Evolutionary conservation across 2,113 vertebrate species (phyloP), one percentile per base, ranked within the genome.

Genomic region (Alouatta palliata): DNA sequence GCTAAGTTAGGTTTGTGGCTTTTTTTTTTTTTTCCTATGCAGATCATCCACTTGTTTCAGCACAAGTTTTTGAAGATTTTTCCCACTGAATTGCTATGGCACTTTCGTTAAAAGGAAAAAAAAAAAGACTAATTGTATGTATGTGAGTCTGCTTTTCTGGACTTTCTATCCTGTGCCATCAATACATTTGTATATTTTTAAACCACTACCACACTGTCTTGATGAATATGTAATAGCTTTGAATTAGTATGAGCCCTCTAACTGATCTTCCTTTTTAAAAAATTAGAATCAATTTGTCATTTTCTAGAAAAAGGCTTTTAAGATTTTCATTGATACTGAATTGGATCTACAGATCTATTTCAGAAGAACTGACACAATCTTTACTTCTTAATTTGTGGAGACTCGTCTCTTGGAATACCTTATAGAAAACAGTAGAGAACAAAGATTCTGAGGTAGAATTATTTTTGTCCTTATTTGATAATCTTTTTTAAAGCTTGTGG

Each of bases 211-310:
- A 87, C 35, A 27, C 1, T 88, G 9, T 45, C 14, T 47, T 71
- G 21, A 94, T 86, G 56, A 66, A 87, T 19, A 84, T 19, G 58
- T 43, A 87, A 90, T 32, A 61, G 20, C 27, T 94, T 95, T 81
- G 21, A 93, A 80, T 93, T 77, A 75, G 19, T 84, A 14, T 73
- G 25, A 87, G 20, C 61, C 40, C 40, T 94, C 80, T 73, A 77
- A 94, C 5, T 82, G 21, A 95, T 71, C 88, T 37, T 95, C 52
- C 45, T 87, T 91, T 91, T 83, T 47, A 45, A 83, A 94, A 77
- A 66, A 76, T 95, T 94, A 87, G 10, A 37, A 95, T 87, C 40
- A 73, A 52, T 49, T 8, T 89, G 14, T 85, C 82, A 79, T 9
- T 61, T 94, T 81, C 32, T 61, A 91, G 79, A 84, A 87, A 77